Evolutionary conservation across 2,113 vertebrate genomes (phyloP), one percentile per base, ranked within the genome.

Genomic region (Upupa epops): DNA sequence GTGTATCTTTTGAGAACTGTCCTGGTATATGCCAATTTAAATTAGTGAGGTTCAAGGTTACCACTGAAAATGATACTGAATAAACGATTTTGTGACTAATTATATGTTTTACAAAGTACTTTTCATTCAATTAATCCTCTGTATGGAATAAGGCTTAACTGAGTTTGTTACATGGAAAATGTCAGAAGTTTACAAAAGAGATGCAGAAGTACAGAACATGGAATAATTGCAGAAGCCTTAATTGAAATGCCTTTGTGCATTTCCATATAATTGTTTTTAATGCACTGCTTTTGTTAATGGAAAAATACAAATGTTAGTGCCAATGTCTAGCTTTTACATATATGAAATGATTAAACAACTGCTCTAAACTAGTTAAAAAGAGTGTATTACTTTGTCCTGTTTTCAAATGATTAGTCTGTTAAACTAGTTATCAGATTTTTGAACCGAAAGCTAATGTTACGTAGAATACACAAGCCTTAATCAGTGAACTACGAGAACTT

Each of bases 211-310:
- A 61, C 61, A 84, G 54, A 86, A 86, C 17, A 42, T 77, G 31
- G 17, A 78, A 2, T 70, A 80, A 77, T 60, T 90, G 60, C 86
- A 94, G 92, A 86, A 92, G 94, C 95, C 92, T 95, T 95, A 96
- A 95, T 45, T 83, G 75, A 88, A 88, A 94, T 77, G 86, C 61
- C 24, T 83, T 59, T 71, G 64, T 81, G 83, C 37, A 6, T 95
- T 94, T 92, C 83, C 19, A 26, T 83, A 48, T 71, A 9, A 26
- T 63, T 88, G 80, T 81, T 81, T 89, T 84, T 68, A 74, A 86
- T 78, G 46, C 61, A 75, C 14, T 61, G 61, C 75, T 69, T 86
- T 85, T 92, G 54, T 77, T 80, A 85, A 93, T 79, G 71, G 59
- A 77, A 85, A 87, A 92, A 46, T 26, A 58, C 36, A 59, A 49